phyloP scores from a whole-genome alignment of 35 echinoderm and acorn worm species.

The Diadema setosum region DNA sequence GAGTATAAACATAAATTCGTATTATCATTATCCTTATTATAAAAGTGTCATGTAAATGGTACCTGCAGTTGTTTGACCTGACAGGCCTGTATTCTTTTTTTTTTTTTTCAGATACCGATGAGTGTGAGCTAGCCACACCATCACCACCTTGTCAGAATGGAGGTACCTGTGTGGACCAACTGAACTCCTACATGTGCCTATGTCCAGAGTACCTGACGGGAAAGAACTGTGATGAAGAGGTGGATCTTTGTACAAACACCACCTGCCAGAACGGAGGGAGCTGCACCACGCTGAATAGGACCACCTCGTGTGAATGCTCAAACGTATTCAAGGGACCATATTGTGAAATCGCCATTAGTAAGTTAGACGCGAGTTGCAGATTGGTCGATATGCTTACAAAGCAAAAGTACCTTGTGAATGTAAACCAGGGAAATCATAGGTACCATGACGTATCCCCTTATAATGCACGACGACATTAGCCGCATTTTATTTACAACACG shows the following conservation, averaged over 20 bases:
- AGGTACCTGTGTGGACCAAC: slow-evolving; percentile 18
- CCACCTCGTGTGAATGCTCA: background rate
- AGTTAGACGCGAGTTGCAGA: no score
- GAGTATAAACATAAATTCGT: no score
- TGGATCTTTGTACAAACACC: background rate
- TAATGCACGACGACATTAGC: no score
- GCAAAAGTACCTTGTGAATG: background rate
- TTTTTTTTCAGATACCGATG: background rate
- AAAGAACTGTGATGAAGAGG: background rate
- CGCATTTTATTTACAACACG: no score
- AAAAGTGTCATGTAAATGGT: no score
- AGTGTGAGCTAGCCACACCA: background rate
- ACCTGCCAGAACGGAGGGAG: slow-evolving; percentile 21
- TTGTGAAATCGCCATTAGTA: background rate
- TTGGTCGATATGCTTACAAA: background rate
- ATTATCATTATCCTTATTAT: no score
- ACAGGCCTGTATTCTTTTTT: background rate
- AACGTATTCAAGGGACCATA: background rate
- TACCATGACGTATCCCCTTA: no score
- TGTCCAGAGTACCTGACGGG: background rate
- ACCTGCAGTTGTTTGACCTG: background rate
- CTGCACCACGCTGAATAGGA: background rate
- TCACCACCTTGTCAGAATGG: slow-evolving; percentile 13
- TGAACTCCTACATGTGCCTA: background rate
- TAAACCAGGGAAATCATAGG: no score